These are phyloP conservation scores for Platycnemis pennipes DNA, from an alignment of 2,888 invertebrate species.

Conservation along the genomic window DNA sequence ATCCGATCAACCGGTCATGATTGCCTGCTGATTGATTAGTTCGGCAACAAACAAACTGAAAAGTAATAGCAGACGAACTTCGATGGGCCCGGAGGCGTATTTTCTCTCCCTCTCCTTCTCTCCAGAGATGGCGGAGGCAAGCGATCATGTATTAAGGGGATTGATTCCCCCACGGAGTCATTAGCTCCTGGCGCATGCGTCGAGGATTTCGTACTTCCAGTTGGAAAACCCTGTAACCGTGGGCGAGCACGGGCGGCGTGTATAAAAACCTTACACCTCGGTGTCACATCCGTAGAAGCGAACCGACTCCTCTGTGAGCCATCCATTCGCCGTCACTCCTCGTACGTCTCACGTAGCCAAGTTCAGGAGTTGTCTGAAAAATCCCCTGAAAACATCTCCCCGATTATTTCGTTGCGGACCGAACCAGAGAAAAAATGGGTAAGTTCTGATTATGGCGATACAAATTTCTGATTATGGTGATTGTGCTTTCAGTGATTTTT, in stretches of 20 bases:
- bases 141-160: neutral
- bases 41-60: constrained; percentile 27
- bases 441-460: neutral
- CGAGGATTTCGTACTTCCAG: neutral
- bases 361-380: neutral
- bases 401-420: neutral
- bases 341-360: neutral
- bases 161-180: constrained; percentile 19
- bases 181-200: constrained; percentile 27
- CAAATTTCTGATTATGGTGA: neutral
- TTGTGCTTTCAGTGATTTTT: too few relatives aligned
- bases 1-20: constrained; percentile 22
- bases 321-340: neutral
- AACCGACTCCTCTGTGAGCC: neutral
- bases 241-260: constrained; percentile 8
- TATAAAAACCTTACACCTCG: constrained; percentile 34
- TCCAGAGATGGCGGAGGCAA: constrained; percentile 3
- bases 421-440: neutral
- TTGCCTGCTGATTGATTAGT: constrained; percentile 5
- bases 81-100: neutral
- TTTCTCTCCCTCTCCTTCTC: neutral
- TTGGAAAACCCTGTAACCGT: neutral
- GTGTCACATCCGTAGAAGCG: constrained; percentile 18
- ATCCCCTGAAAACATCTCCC: neutral
- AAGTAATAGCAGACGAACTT: constrained; percentile 8